Base-by-base conservation (phyloP, 2,888 invertebrate species). In the Cerastis rubricosa region DNA sequence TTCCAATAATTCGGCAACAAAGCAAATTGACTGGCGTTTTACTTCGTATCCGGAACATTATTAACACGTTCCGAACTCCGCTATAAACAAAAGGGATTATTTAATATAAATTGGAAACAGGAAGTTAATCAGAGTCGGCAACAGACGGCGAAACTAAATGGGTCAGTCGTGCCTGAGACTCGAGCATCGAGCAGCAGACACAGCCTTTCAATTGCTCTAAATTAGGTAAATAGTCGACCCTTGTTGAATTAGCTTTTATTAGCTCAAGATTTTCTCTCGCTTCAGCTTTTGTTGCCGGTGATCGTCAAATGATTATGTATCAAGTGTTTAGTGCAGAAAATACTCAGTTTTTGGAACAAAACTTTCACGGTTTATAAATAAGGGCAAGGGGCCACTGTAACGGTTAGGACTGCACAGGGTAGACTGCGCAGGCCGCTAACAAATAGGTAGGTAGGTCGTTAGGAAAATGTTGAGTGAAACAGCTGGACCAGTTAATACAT, bases 41-140 rank as follows among this genome's bases (percentile, higher is more conserved):
- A 80, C 76, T 65, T 68, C 74, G 82, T 84, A 82, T 80, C 82
- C 85, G 71, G 75, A 66, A 78, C 80, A 82, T 86, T 85, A 87
- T 85, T 88, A 89, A 88, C 83, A 87, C 88, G 84, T 90, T 91
- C 85, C 88, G 80, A 89, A 88, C 73, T 81, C 76, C 77, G 78
- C 89, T 85, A 85, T 89, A 89, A 93, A 93, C 93, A 94, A 93
- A 93, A 92, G 90, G 91, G 88, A 87, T 91, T 92, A 91, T 93
- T 94, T 93, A 94, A 94, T 93, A 94, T 93, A 93, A 95, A 95
- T 95, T 94, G 93, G 92, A 93, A 95, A 94, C 94, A 93, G 94
- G 94, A 95, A 94, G 94, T 94, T 94, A 95, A 95, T 95, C 94
- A 94, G 92, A 91, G 91, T 90, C 90, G 89, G 92, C 92, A 92